Percentiles rank a stretch among this genome's conserved stretches.
Evolutionary conservation across 2,797 vertebrate genomes (phyloP).

Genomic region (Coracias cyanogaster): DNA sequence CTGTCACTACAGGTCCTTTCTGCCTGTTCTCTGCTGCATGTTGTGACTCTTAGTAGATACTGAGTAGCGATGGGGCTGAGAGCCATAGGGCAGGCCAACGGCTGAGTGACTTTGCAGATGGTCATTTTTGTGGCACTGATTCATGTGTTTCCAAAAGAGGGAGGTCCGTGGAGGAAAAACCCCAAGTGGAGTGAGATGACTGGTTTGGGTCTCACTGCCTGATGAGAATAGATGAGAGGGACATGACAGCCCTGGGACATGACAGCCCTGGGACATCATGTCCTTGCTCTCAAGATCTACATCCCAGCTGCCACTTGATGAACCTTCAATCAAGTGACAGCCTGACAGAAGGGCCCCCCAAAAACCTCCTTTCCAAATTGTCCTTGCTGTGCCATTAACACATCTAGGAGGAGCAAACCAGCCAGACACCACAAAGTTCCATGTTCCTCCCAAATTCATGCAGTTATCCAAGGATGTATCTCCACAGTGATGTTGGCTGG

Average conservation of each 20-base stretch:
- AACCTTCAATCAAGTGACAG: rapidly evolving
- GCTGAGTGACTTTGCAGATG: not conserved
- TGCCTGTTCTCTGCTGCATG: not conserved
- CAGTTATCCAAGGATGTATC: not conserved
- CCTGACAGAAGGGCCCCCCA: not conserved
- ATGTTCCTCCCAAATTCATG: not conserved
- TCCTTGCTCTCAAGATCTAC: not conserved
- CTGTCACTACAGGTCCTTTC: not conserved
- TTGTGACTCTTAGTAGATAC: not conserved
- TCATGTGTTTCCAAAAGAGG: not conserved
- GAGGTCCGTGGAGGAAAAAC: not conserved
- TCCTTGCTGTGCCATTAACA: not conserved
- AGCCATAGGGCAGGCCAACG: not conserved
- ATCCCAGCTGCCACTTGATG: not conserved
- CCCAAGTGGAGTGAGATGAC: rapidly evolving
- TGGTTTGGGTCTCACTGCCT: not conserved
- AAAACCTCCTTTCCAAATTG: not conserved
- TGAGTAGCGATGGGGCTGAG: not conserved
- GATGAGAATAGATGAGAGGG: not conserved
- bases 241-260: not conserved
- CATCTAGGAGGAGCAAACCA: not conserved
- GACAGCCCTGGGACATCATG: not conserved
- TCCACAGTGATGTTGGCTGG: not conserved
- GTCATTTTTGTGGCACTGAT: not conserved
- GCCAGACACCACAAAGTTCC: not conserved